Base-by-base conservation (phyloP, 2,888 invertebrate species). In the Rhagophthalmus giganteus region DNA sequence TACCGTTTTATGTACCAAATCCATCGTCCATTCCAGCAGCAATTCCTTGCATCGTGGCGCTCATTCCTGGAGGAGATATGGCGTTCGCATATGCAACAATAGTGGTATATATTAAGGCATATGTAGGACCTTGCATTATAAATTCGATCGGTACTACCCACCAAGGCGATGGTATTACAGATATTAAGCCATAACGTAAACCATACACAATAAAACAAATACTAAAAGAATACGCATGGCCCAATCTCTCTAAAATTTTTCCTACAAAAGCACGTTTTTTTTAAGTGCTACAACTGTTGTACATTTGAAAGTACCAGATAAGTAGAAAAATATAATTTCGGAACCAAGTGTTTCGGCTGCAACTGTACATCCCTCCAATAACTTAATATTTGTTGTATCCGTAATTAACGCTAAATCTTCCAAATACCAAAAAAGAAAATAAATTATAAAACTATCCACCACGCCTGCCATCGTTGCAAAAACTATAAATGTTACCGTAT, bases 11-110 rank as follows among this genome's bases (percentile, higher is more conserved):
- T 77, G 72, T 66, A 87, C 87, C 88, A 15, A 90, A 76, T 0
- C 91, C 91, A 66, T 92, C 92, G 67, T 91, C 91, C 84, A 90
- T 86, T n/a, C 90, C 91, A 1, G 90, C 90, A 25, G 90, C 87
- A 15, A 92, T 81, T 0, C 91, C 91, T 70, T 93, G 92, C 48
- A 92, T 85, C 0, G 91, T 91, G 4, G 90, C 90, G 2, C 89
- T 87, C 47, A 89, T 86, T 0, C 91, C 75, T 9, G 72, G 68
- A 1, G 81, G 80, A 2, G 81, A 75, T 25, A 81, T 68, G 2
- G 72, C 75, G 58, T 80, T 79, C 1, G 81, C 81, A 54, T 80
- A 82, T 0, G 81, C 80, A 10, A 91, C 90, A 54, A 92, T 88
- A 0, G 87, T 86, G 0, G 90, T 83, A 68, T 93, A 93, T 62